Conservation (phyloP, 2,113 vertebrate genomes). For the Scalopus aquaticus region DNA sequence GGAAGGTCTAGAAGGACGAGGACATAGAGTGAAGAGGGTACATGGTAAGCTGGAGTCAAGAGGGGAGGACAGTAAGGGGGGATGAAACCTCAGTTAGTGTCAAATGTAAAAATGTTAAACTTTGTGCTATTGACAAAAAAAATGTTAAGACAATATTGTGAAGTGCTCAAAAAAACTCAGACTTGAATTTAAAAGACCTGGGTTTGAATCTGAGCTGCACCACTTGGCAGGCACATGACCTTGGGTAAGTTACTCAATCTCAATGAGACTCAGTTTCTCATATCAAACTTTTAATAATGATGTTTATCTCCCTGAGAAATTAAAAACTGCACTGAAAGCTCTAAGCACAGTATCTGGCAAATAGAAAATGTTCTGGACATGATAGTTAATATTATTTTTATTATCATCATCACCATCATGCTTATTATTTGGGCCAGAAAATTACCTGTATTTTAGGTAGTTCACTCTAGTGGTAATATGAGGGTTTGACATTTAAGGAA, state of each 20-base stretch:
- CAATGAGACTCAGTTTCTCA: not conserved
- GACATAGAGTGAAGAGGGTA: not conserved
- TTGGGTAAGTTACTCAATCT: not conserved
- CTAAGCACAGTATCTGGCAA: not conserved
- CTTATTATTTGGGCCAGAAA: slow-evolving; percentile 8
- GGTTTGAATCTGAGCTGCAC: not conserved
- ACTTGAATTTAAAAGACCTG: not conserved
- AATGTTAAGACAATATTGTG: not conserved
- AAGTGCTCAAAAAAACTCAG: not conserved
- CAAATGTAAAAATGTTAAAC: no score
- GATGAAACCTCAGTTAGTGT: not conserved
- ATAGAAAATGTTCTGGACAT: not conserved
- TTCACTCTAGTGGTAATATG: not conserved
- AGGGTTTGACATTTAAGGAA: not conserved
- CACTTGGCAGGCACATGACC: not conserved
- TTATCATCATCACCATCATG: not conserved
- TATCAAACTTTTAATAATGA: not conserved
- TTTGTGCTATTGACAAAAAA: not conserved
- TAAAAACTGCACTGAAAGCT: not conserved
- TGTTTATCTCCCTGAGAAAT: not conserved
- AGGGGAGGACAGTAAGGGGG: not conserved
- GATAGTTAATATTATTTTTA: not conserved
- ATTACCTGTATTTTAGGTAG: not conserved
- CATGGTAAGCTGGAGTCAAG: not conserved
- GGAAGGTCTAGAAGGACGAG: not conserved